phyloP scores from a whole-genome alignment of 2,113 vertebrate species.

The Myiopsitta monachus region DNA sequence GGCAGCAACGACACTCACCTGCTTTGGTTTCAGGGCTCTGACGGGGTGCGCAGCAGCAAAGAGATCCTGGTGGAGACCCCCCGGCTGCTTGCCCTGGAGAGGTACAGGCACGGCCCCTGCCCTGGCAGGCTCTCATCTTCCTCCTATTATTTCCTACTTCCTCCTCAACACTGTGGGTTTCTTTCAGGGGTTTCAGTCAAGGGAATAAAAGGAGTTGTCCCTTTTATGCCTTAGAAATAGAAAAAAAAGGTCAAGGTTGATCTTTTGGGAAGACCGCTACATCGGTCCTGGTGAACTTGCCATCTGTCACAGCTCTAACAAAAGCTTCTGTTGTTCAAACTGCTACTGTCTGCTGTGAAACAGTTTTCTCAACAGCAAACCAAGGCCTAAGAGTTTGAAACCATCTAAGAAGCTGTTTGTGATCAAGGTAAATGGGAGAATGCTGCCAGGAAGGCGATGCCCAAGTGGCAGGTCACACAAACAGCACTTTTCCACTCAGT shows the following conservation, averaged over 20 bases:
- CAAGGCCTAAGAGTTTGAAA: not conserved
- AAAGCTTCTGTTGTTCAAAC: not conserved
- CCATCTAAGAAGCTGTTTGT: not conserved
- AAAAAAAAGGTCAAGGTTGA: not conserved
- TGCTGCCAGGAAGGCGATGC: not conserved
- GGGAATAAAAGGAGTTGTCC: not conserved
- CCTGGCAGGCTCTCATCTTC: not conserved
- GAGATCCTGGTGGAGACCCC: constrained; percentile 77
- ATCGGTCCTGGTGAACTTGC: not conserved
- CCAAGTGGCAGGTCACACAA: not conserved
- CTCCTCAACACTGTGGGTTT: not conserved
- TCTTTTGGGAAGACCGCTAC: not conserved
- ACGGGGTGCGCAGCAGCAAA: constrained; percentile 28
- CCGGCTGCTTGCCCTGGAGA: constrained; percentile 47
- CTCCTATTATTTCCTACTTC: not conserved
- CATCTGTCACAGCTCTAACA: not conserved
- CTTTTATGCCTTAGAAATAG: not conserved
- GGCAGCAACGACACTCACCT: not conserved
- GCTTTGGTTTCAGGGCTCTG: constrained; percentile 73
- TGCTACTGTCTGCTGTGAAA: not conserved
- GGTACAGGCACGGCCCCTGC: constrained; percentile 55
- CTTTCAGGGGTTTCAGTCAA: not conserved
- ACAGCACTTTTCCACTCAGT: not conserved
- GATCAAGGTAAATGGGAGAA: not conserved
- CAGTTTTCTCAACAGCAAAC: not conserved